Percentiles rank a stretch among this genome's conserved stretches.
phyloP scores from a whole-genome alignment of 2,797 vertebrate species.

The Acestrorhynchus altus region DNA sequence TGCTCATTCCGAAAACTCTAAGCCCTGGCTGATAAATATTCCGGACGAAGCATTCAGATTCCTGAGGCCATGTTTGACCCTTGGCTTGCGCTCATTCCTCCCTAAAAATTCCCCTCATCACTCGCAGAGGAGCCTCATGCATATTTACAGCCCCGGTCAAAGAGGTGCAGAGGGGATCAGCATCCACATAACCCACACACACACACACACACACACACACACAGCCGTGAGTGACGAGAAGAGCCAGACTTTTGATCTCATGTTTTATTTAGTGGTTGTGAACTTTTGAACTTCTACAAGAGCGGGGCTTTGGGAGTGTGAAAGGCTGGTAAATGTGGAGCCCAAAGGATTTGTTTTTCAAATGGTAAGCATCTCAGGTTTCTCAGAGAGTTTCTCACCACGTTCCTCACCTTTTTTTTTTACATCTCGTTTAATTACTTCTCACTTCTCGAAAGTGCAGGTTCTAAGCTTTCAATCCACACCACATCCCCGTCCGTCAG shows the following conservation, averaged over 20 bases:
- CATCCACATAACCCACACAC: constrained; percentile 23
- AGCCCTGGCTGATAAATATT: constrained; percentile 1
- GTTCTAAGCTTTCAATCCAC: too few species aligned
- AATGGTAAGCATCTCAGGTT: not conserved
- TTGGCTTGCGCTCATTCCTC: constrained; percentile 18
- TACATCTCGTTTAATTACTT: too few species aligned
- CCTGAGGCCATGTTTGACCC: constrained; percentile 16
- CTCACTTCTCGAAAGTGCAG: too few species aligned
- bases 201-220: constrained; percentile 7
- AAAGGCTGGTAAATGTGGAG: not conserved
- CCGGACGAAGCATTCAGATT: too few species aligned
- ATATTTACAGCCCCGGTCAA: constrained; percentile 38
- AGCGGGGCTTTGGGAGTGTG: not conserved
- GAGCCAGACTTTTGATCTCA: not conserved
- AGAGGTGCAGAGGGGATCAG: constrained; percentile 4
- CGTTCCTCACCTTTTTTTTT: too few species aligned
- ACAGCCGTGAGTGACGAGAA: not conserved
- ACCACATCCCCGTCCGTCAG: too few species aligned
- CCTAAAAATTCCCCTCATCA: constrained; percentile 22
- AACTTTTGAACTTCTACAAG: constrained; percentile 28
- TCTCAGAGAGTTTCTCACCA: too few species aligned
- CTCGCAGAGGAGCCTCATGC: constrained; percentile 30
- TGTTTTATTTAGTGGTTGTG: constrained; percentile 35
- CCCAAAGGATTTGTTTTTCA: not conserved
- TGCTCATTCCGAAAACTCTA: not conserved